phyloP scores from a whole-genome alignment of 2,797 vertebrate genomes.

The Pelodytes ibericus region DNA sequence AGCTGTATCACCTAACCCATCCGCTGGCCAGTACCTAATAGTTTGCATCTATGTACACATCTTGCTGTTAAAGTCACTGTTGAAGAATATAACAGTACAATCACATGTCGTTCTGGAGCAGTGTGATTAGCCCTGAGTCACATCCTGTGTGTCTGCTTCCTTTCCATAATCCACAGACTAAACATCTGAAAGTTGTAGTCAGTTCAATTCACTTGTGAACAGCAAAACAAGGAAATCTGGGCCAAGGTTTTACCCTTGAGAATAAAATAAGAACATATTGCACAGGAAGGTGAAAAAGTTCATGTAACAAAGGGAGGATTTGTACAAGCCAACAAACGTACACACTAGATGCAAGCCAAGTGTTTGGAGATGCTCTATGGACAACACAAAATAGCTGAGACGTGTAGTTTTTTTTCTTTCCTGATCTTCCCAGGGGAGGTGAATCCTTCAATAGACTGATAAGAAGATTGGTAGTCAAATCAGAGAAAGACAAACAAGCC shows the following conservation, averaged over 20 bases:
- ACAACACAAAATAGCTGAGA: not conserved
- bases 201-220: slow-evolving; percentile 37
- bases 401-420: too few species aligned
- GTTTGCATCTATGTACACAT: slow-evolving; percentile 12
- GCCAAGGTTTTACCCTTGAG: slow-evolving; percentile 41
- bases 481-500: too few species aligned
- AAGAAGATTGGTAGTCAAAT: too few species aligned
- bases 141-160: slow-evolving; percentile 56
- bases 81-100: slow-evolving; percentile 31
- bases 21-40: slow-evolving; percentile 15
- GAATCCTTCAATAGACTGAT: too few species aligned
- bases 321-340: slow-evolving; percentile 24
- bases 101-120: slow-evolving; percentile 41
- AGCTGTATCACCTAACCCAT: not conserved
- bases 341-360: not conserved
- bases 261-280: slow-evolving; percentile 42
- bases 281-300: slow-evolving; percentile 47
- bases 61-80: slow-evolving; percentile 18
- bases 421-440: too few species aligned
- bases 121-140: slow-evolving; percentile 49
- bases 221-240: slow-evolving; percentile 15
- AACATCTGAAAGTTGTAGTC: slow-evolving; percentile 43
- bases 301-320: slow-evolving; percentile 30
- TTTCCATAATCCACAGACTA: slow-evolving; percentile 52
- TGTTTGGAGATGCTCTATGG: not conserved